Percentiles rank a stretch among this genome's conserved stretches.
Conservation (phyloP, 2,113 vertebrate genomes). For the Elaphurus davidianus region DNA sequence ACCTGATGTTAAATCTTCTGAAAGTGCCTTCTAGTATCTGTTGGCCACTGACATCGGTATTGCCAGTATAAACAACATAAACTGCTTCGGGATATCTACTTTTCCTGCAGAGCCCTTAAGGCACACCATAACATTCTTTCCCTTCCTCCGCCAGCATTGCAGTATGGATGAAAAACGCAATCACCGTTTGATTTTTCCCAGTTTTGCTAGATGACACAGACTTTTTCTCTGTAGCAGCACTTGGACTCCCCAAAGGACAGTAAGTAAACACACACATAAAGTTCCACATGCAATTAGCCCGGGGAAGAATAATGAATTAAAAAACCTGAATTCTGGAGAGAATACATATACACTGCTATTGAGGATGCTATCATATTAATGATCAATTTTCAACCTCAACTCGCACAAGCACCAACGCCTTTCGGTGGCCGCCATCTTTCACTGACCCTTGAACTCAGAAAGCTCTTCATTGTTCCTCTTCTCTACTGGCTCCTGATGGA, state of each 20-base stretch:
- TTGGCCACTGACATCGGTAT: constrained; percentile 84
- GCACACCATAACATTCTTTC: constrained; percentile 97
- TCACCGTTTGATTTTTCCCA: constrained; percentile 79
- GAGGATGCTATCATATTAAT: not conserved
- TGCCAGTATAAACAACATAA: constrained; percentile 93
- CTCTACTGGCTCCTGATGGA: not conserved
- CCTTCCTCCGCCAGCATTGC: constrained; percentile 96
- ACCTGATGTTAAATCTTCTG: constrained; percentile 90
- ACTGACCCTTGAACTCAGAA: too few relatives aligned
- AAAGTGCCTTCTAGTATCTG: constrained; percentile 90
- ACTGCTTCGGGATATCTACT: constrained; percentile 88
- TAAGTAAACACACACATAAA: constrained; percentile 81
- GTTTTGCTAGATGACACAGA: constrained; percentile 64
- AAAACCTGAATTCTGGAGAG: constrained; percentile 83
- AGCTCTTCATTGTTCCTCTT: too few relatives aligned
- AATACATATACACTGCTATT: not conserved
- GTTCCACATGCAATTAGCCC: constrained; percentile 84
- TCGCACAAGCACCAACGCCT: too few relatives aligned
- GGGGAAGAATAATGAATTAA: constrained; percentile 89
- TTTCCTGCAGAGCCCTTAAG: constrained; percentile 90
- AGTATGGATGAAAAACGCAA: constrained; percentile 97
- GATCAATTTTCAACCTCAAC: not conserved
- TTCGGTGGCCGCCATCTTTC: too few relatives aligned
- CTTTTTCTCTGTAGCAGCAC: constrained; percentile 85
- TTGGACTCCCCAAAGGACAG: constrained; percentile 83